A percentile compares a stretch with the other conserved stretches of the same genome.
phyloP scores from a whole-genome alignment of 2,888 invertebrate species.

The Gnatocerus cornutus region DNA sequence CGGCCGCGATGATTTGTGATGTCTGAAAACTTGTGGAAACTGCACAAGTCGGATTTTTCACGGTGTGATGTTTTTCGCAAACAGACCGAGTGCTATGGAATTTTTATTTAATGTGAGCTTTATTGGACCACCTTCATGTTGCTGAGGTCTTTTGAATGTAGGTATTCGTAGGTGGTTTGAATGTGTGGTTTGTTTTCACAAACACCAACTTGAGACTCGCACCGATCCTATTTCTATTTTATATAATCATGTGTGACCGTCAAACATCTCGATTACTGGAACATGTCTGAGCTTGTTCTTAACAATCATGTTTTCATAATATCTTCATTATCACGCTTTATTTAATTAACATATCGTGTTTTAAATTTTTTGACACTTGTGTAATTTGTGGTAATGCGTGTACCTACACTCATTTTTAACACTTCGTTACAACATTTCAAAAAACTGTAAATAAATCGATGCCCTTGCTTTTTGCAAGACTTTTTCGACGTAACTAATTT shows the following conservation, averaged over 20 bases:
- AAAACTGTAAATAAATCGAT: constrained; percentile 28
- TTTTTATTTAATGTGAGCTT: constrained; percentile 64
- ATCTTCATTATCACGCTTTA: constrained; percentile 22
- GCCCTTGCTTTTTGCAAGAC: constrained; percentile 19
- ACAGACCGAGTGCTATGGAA: constrained; percentile 64
- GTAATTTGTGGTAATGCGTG: constrained; percentile 30
- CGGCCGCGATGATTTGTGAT: constrained; percentile 52
- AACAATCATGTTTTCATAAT: constrained; percentile 22
- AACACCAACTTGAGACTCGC: constrained; percentile 49
- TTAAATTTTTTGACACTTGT: constrained; percentile 35
- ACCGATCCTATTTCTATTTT: constrained; percentile 29
- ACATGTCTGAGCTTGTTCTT: constrained; percentile 40
- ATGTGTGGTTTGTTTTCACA: constrained; percentile 59
- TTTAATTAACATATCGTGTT: constrained; percentile 27
- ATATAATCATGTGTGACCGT: constrained; percentile 18
- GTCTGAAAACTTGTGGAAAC: constrained; percentile 50
- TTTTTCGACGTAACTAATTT: constrained; percentile 7
- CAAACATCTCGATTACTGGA: constrained; percentile 28
- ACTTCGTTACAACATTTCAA: constrained; percentile 21
- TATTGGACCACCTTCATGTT: constrained; percentile 67
- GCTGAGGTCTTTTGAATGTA: constrained; percentile 67
- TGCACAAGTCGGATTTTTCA: constrained; percentile 37
- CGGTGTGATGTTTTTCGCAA: constrained; percentile 62
- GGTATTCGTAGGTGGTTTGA: constrained; percentile 66
- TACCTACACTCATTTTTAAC: constrained; percentile 18